phyloP scores from a whole-genome alignment of 2,888 invertebrate genomes.

The Nomada ruficornis region DNA sequence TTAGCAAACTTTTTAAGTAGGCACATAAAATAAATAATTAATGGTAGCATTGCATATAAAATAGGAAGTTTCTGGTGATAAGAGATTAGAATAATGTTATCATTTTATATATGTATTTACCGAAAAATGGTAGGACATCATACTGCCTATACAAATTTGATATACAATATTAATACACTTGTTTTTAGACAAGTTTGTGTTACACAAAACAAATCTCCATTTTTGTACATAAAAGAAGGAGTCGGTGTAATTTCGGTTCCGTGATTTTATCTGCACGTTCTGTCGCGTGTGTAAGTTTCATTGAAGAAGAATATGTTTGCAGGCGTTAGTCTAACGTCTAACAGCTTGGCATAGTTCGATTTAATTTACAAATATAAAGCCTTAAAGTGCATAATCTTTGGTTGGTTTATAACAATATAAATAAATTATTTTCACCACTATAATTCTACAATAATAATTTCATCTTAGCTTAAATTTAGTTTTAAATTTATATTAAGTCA shows the following conservation, averaged over 20 bases:
- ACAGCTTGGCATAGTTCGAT: conserved; percentile 12
- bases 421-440: conserved; percentile 40
- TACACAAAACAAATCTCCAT: not conserved
- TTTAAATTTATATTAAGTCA: conserved; percentile 52
- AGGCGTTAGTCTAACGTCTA: conserved; percentile 20
- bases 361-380: conserved; percentile 40
- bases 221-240: not conserved
- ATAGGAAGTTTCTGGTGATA: conserved; percentile 34
- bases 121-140: conserved; percentile 15
- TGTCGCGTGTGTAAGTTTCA: conserved; percentile 12
- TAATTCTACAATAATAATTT: conserved; percentile 49
- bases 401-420: conserved; percentile 43
- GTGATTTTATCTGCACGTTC: conserved; percentile 4
- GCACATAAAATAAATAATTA: conserved; percentile 66
- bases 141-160: conserved; percentile 3
- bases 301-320: conserved; percentile 8
- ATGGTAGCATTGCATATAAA: conserved; percentile 36
- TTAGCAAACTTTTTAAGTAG: conserved; percentile 68
- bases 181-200: not conserved
- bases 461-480: conserved; percentile 22
- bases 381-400: conserved; percentile 42
- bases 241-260: conserved; percentile 25
- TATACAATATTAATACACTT: conserved; percentile 8
- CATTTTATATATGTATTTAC: conserved; percentile 12
- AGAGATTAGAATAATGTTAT: conserved; percentile 29